Percentiles rank a stretch among this genome's conserved stretches.
Conservation (phyloP, 64 coral and sea anemone genomes). For the Pocillopora damicornis region DNA sequence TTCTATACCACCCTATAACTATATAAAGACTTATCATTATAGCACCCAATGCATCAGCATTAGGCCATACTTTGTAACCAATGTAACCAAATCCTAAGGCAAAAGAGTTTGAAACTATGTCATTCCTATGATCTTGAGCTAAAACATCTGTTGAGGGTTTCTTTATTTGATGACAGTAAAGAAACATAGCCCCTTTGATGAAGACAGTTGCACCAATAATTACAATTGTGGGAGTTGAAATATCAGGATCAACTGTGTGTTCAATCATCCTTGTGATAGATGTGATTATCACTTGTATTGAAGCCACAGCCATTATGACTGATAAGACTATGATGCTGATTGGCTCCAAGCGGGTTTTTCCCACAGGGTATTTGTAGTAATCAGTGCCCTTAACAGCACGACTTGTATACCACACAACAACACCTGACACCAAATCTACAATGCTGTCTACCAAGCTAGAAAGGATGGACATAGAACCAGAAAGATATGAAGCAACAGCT, state of each 20-base stretch:
- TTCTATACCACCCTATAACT: slow-evolving; percentile 79
- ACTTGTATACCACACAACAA: slow-evolving; percentile 83
- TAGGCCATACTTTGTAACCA: slow-evolving; percentile 86
- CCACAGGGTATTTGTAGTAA: slow-evolving; percentile 90
- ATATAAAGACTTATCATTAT: slow-evolving; percentile 95
- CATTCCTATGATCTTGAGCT: slow-evolving; percentile 92
- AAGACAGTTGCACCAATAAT: slow-evolving; percentile 78
- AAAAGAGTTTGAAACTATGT: slow-evolving; percentile 80
- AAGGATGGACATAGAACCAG: slow-evolving; percentile 92
- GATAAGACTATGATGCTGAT: slow-evolving; percentile 86
- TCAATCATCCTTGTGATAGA: slow-evolving; percentile 65
- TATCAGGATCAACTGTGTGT: slow-evolving; percentile 61
- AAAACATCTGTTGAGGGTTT: slow-evolving; percentile 66
- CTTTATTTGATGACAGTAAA: slow-evolving; percentile 64
- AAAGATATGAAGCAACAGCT: slow-evolving; percentile 73
- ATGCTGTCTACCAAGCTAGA: slow-evolving; percentile 95
- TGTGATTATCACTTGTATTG: slow-evolving; percentile 87
- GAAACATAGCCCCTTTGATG: slow-evolving; percentile 66
- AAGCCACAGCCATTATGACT: slow-evolving; percentile 95
- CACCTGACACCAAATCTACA: slow-evolving; percentile 83
- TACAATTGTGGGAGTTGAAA: slow-evolving; percentile 70
- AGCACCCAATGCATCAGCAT: slow-evolving; percentile 85
- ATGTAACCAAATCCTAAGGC: slow-evolving; percentile 87
- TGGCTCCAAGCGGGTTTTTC: slow-evolving; percentile 89
- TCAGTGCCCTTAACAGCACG: slow-evolving; percentile 78